These are phyloP conservation scores for Hiodon alosoides DNA, from an alignment of 2,113 vertebrate genomes.

Conservation along the genomic window DNA sequence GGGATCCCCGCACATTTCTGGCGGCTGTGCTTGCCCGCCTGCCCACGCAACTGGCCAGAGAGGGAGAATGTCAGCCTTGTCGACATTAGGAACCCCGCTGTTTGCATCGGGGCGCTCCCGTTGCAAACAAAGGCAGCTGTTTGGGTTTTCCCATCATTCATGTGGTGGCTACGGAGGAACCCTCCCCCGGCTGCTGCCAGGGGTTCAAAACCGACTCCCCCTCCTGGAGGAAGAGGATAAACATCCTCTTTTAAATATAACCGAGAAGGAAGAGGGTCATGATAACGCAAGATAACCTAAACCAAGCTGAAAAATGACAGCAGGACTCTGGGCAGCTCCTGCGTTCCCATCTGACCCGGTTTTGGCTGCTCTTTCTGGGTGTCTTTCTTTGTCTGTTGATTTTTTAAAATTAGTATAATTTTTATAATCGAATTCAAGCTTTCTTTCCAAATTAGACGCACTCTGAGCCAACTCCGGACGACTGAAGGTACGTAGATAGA, in stretches of 20 bases:
- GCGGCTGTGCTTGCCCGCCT: constrained; percentile 30
- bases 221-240: neutral
- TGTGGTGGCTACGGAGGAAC: neutral
- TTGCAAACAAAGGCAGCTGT: constrained; percentile 38
- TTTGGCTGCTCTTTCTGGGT: neutral
- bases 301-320: neutral
- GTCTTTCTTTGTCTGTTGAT: neutral
- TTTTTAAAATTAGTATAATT: neutral
- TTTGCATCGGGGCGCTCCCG: constrained; percentile 31
- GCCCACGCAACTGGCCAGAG: constrained; percentile 31
- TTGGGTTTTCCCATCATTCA: constrained; percentile 43
- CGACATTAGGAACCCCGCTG: constrained; percentile 30
- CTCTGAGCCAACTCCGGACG: neutral
- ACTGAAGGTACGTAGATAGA: neutral
- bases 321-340: neutral
- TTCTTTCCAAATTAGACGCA: neutral
- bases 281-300: neutral
- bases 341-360: neutral
- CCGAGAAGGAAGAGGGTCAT: neutral
- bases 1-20: constrained; percentile 28
- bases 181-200: neutral
- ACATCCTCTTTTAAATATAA: neutral
- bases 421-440: neutral
- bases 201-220: neutral
- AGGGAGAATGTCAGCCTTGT: constrained; percentile 33